Evolutionary conservation across 2,113 vertebrate species (phyloP).

Genomic region (Chaetodon auriga): DNA sequence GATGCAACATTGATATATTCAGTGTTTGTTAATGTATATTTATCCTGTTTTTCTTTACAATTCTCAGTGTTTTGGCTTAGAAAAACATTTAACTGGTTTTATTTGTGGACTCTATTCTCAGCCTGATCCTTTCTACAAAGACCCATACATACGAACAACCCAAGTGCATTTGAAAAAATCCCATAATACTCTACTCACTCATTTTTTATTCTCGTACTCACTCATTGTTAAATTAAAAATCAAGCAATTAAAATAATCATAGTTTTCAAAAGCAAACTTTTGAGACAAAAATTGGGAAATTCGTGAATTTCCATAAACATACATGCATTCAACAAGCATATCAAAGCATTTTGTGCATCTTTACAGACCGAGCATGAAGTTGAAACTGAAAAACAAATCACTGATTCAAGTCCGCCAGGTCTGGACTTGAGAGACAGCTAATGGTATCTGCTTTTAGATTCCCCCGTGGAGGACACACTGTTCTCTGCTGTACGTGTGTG

Average conservation of each 20-base stretch:
- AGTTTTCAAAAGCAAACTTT: not conserved
- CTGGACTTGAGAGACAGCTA: conserved; percentile 26
- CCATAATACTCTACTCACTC: not conserved
- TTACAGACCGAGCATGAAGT: not conserved
- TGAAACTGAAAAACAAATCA: conserved; percentile 21
- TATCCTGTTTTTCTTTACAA: too few species aligned
- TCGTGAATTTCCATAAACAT: not conserved
- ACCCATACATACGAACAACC: not conserved
- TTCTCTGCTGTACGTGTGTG: not conserved
- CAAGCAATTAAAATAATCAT: not conserved
- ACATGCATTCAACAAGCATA: not conserved
- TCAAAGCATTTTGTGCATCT: not conserved
- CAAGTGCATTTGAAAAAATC: not conserved
- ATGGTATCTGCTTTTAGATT: conserved; percentile 36
- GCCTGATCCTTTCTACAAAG: not conserved
- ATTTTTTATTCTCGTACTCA: not conserved
- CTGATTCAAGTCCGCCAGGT: conserved; percentile 17
- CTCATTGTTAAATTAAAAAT: not conserved
- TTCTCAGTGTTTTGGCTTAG: not conserved
- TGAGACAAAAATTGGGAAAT: not conserved
- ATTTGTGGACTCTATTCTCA: not conserved
- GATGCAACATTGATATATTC: too few species aligned
- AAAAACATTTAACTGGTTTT: not conserved
- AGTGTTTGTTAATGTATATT: not conserved
- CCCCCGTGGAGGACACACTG: conserved; percentile 22